These are phyloP conservation scores for Karalla daura DNA, from an alignment of 2,797 vertebrate genomes.

Conservation along the genomic window DNA sequence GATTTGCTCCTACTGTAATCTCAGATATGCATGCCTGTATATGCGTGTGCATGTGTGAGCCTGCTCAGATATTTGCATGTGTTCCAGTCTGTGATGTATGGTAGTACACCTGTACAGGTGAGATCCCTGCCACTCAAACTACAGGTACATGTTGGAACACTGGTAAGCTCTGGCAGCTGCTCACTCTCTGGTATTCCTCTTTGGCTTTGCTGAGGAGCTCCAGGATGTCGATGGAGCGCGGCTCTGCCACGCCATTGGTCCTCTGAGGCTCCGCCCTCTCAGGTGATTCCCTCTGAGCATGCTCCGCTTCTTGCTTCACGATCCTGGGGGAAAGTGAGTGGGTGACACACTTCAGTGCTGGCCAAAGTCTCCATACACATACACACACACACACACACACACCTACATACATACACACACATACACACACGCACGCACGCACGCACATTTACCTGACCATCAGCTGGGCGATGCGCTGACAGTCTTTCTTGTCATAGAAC, in stretches of 20 bases:
- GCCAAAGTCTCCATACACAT: background rate
- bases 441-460: conserved; percentile 92
- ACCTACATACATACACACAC: background rate
- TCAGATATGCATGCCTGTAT: background rate
- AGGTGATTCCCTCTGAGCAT: conserved; percentile 85
- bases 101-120: background rate
- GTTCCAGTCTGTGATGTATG: background rate
- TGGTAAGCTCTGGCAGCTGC: too few species aligned
- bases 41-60: background rate
- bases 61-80: background rate
- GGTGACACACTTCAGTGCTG: too few species aligned
- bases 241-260: conserved; percentile 87
- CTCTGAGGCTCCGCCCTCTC: conserved; percentile 83
- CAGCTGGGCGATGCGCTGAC: conserved; percentile 95
- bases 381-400: background rate
- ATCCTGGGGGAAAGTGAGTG: conserved; percentile 82
- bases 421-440: background rate
- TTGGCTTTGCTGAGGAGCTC: conserved; percentile 98
- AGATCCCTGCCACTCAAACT: too few species aligned
- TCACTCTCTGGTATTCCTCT: conserved; percentile 95
- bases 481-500: conserved; percentile 98
- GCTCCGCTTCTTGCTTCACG: conserved; percentile 91
- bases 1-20: conserved; percentile 15
- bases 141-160: too few species aligned
- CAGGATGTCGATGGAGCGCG: conserved; percentile 91